Evolutionary conservation across 2,797 vertebrate genomes (phyloP).

Genomic region (Balearica regulorum): DNA sequence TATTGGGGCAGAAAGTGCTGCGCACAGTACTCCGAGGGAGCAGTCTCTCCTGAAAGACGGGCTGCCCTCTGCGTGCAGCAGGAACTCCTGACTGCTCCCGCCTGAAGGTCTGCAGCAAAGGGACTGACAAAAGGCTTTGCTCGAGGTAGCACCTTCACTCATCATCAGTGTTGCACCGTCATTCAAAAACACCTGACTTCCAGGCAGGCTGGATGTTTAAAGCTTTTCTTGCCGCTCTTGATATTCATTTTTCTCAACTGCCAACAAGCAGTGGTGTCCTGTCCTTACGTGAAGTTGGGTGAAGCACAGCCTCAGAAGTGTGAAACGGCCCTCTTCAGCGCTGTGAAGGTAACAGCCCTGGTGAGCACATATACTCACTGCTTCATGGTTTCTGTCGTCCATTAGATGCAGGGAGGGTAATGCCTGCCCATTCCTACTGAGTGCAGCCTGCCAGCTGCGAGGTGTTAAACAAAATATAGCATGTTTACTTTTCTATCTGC

Average conservation of each 20-base stretch:
- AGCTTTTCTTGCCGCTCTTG: not conserved
- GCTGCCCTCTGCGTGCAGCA: not conserved
- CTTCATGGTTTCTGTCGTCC: not conserved
- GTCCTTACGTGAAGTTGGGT: not conserved
- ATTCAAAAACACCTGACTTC: not conserved
- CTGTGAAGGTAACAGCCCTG: not conserved
- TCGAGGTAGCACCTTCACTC: not conserved
- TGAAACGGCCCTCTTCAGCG: not conserved
- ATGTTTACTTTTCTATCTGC: not conserved
- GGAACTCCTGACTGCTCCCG: not conserved
- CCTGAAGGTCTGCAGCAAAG: not conserved
- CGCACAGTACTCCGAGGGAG: not conserved
- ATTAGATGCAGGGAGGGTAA: not conserved
- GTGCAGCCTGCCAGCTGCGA: not conserved
- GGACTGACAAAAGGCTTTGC: not conserved
- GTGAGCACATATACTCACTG: not conserved
- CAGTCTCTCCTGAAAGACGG: not conserved
- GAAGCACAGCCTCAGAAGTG: not conserved
- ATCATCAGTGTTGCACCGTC: accelerated
- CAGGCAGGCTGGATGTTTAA: not conserved
- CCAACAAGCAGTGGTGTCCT: not conserved
- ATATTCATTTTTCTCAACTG: not conserved
- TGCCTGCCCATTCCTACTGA: not conserved
- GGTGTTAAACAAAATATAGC: not conserved
- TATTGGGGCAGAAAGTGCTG: slow-evolving; percentile 1